These are phyloP conservation scores for Meloidogyne hapla DNA, from an alignment of 1,140 invertebrate species.

Conservation along the genomic window DNA sequence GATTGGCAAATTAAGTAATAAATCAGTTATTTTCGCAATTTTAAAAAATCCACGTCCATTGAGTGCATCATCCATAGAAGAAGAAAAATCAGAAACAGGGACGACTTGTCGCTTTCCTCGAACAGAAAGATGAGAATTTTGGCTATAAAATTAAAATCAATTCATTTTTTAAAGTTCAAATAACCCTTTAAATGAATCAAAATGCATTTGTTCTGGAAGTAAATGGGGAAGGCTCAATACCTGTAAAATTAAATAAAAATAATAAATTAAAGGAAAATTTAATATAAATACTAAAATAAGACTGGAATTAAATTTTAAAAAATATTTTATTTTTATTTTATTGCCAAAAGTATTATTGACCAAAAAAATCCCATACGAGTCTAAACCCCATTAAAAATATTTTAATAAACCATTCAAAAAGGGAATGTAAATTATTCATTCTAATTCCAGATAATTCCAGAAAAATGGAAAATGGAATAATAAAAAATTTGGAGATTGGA, in stretches of 20 bases:
- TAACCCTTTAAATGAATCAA: conserved; percentile 22
- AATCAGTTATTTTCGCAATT: conserved; percentile 2
- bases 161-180: neutral
- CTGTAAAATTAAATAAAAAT: neutral
- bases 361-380: no score
- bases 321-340: no score
- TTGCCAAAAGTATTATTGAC: no score
- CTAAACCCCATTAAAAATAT: no score
- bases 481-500: no score
- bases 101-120: neutral
- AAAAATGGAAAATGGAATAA: no score
- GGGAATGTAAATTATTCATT: no score
- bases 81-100: neutral
- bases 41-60: conserved; percentile 1
- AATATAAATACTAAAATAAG: no score
- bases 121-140: neutral
- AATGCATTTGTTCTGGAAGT: conserved; percentile 30
- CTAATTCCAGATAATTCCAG: no score
- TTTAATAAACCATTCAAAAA: no score
- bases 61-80: conserved; percentile 10
- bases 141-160: neutral
- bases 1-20: conserved; percentile 36
- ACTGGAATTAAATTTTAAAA: no score
- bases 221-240: conserved; percentile 42
- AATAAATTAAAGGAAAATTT: no score